Percentiles rank a stretch among this genome's conserved stretches.
Conservation (phyloP, 37 sponge, comb jelly and placozoan species). For the Eunapius fragilis region DNA sequence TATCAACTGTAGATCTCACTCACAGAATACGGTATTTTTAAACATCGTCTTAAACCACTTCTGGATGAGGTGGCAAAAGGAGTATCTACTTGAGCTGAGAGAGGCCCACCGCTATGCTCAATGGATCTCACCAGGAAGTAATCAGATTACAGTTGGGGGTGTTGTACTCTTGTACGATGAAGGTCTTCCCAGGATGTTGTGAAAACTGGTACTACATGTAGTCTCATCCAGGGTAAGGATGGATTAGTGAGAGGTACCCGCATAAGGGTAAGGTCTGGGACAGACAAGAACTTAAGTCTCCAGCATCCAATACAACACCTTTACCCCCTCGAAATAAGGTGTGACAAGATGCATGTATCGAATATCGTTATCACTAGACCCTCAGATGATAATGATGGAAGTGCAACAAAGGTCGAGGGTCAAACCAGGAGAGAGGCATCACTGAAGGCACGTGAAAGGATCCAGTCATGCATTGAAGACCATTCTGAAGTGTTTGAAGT, state of each 20-base stretch:
- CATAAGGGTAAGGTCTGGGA: background rate
- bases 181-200: slow-evolving; percentile 2
- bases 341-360: background rate
- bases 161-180: slow-evolving; percentile 25
- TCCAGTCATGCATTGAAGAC: background rate
- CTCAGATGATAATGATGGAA: background rate
- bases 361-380: background rate
- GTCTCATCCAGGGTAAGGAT: background rate
- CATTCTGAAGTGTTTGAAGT: background rate
- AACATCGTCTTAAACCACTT: slow-evolving; percentile 17
- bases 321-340: background rate
- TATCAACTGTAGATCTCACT: background rate
- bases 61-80: slow-evolving; percentile 35
- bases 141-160: slow-evolving; percentile 1
- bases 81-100: slow-evolving; percentile 34
- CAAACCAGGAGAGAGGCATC: background rate
- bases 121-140: background rate
- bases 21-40: slow-evolving; percentile 4
- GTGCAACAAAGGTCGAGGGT: background rate
- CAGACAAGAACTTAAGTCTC: background rate
- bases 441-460: background rate
- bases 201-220: slow-evolving; percentile 1
- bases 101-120: slow-evolving; percentile 10
- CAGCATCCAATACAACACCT: background rate
- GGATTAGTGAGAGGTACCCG: background rate